Conservation (phyloP, 2,797 vertebrate genomes). For the Poeciliopsis infans region DNA sequence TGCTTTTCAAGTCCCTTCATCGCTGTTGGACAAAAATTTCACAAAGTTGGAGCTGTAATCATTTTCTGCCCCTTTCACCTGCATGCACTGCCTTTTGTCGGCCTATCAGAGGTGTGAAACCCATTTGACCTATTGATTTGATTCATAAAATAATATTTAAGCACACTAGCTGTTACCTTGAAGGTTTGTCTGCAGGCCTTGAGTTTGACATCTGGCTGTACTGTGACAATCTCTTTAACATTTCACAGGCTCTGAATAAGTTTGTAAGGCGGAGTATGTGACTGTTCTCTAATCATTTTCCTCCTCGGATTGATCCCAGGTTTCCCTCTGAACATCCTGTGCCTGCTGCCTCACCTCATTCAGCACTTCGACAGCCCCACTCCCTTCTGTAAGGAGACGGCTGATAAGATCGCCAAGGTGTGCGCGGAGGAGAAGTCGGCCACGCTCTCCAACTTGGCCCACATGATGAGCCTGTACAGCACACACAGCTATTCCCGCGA, state of each 20-base stretch:
- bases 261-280: background rate
- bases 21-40: background rate
- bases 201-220: background rate
- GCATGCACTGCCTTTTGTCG: background rate
- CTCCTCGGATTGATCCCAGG: constrained; percentile 73
- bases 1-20: background rate
- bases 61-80: background rate
- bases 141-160: background rate
- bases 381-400: constrained; percentile 97
- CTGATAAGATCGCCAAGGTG: constrained; percentile 96
- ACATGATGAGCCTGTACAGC: constrained; percentile 99
- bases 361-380: constrained; percentile 99
- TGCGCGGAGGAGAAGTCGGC: constrained; percentile 95
- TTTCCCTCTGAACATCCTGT: constrained; percentile 97
- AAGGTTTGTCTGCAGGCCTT: background rate
- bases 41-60: background rate
- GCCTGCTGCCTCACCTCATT: constrained; percentile 97
- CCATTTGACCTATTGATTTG: background rate
- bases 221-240: background rate
- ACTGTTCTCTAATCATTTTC: background rate
- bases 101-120: background rate
- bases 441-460: constrained; percentile 94
- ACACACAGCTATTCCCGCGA: constrained; percentile 97
- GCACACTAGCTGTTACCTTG: background rate
- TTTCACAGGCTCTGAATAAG: background rate